Base-by-base conservation (phyloP, 2,888 invertebrate species). In the Drosophila neotestacea region DNA sequence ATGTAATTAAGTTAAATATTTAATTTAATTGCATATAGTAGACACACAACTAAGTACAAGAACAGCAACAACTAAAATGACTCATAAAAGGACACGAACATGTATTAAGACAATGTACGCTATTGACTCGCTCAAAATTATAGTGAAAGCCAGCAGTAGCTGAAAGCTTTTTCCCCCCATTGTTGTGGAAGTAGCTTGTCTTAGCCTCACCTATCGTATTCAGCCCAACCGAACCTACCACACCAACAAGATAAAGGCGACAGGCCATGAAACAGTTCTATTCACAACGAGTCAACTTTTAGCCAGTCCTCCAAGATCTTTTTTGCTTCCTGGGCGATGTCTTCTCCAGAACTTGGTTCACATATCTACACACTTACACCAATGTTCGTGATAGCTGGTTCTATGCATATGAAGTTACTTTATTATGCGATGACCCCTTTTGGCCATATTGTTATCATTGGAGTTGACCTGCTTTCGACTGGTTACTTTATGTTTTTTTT, bases 1-100 rank as follows among this genome's bases (percentile, higher is more conserved):
- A 77, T 85, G 82, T 90, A 90, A 90, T 90, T 87, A 90, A 88
- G 85, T 90, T 90, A 88, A 90, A 90, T 90, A 90, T 90, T 89
- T 89, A 89, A 90, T 89, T 90, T 90, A 90, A 90, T 90, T 90
- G 87, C 88, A 89, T 83, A 73, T 72, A 50, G 72, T 42, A 69
- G 61, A 70, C 41, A 58, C 58, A 69, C 58, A 64, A 46, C 42
- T 59, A 62, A 41, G 42, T 30, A 73, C 58, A 73, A 42, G 42
- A 47, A 69, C 48, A 68, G 38, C 46, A 59, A 55, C 48, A 64
- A 46, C 42, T 48, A 56, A 47, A 73, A 63, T 68, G 77, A 67
- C 73, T 77, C 86, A 81, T 85, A 71, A 76, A 76, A 70, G 76
- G 67, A 73, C 63, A 64, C 66, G 55, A 62, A 77, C 85, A 86